Evolutionary conservation across 2,797 vertebrate species (phyloP), one percentile per base, ranked within the genome.

Genomic region (Danio choprae): DNA sequence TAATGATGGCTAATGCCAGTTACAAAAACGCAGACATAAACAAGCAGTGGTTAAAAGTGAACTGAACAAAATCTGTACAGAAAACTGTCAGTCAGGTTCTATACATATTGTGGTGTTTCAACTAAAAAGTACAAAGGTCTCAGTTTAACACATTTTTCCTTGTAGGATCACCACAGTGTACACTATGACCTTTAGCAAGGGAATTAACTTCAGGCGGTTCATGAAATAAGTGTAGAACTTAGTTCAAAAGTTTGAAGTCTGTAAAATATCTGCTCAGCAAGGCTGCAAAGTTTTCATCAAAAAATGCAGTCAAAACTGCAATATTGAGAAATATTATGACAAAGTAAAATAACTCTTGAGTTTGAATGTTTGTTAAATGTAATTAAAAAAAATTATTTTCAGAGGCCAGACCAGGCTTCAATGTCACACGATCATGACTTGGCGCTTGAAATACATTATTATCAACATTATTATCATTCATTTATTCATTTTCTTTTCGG

Each of bases 11-110:
- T 38, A 53, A 77, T 60, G 53, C 16, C 46, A 51, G 40, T 76
- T 65, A 58, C 48, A 1, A 65, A 51, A 82, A 82, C 46, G 67
- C 20, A 73, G 51, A 78, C 46, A 41, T 65, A 62, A 50, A 63
- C 10, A 7, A 63, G 29, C 3, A 4, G 13, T 41, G 40, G 38
- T 44, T 44, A 22, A 58, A 55, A 9, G 9, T 55, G 12, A 43
- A 1, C 29, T 29, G 29, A 29, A 29, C 1, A 29, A 29, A 29
- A 29, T 29, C 29, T 29, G 29, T 29, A 48, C 18, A 48, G 11
- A 65, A 46, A 15, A 2, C 62, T 44, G 10, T 18, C n/a, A 20
- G 16, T 29, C 0, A 7, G 4, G 13, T 22, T 67, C 13, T 29
- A 48, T 20, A 22, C 41, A 15, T 67, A 0, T 0, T 13, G 62